Percentiles rank a stretch among this genome's conserved stretches.
Conservation (phyloP, 2,797 vertebrate genomes). For the Crocidura indochinensis region DNA sequence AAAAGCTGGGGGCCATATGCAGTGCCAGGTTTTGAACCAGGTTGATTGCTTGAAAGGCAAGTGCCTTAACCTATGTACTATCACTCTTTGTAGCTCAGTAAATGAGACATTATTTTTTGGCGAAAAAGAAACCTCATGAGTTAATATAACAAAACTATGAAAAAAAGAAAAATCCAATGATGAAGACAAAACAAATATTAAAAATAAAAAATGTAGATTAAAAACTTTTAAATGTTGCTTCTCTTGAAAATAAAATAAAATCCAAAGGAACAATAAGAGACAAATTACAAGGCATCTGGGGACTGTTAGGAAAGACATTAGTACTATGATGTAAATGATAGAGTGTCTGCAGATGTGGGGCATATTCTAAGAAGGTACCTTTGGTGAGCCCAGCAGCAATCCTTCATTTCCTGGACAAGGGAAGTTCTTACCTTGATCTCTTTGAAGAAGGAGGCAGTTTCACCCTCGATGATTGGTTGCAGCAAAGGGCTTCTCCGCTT, state of each 20-base stretch:
- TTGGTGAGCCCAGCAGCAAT: too few relatives aligned
- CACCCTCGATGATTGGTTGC: conserved; percentile 99
- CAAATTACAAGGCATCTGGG: conserved; percentile 41
- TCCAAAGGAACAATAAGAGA: conserved; percentile 56
- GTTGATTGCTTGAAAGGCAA: too few relatives aligned
- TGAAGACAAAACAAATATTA: background rate
- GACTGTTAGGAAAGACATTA: conserved; percentile 73
- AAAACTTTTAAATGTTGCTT: background rate
- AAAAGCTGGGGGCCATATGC: too few relatives aligned
- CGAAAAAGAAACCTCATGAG: conserved; percentile 6
- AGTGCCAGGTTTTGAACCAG: too few relatives aligned
- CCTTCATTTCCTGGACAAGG: background rate
- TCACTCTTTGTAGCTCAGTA: too few relatives aligned
- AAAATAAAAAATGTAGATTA: too few relatives aligned
- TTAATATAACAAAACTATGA: conserved; percentile 63
- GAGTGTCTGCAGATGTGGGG: background rate
- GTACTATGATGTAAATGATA: conserved; percentile 58
- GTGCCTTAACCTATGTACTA: too few relatives aligned
- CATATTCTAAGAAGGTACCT: too few relatives aligned
- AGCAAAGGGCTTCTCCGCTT: conserved; percentile 99
- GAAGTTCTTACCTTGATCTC: conserved; percentile 97
- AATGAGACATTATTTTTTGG: background rate
- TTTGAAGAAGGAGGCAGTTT: conserved; percentile 99
- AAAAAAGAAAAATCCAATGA: conserved; percentile 73
- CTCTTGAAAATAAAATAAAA: conserved; percentile 55